These are phyloP conservation scores for Drosophila meridiana DNA, from an alignment of 2,888 invertebrate species.

Conservation along the genomic window DNA sequence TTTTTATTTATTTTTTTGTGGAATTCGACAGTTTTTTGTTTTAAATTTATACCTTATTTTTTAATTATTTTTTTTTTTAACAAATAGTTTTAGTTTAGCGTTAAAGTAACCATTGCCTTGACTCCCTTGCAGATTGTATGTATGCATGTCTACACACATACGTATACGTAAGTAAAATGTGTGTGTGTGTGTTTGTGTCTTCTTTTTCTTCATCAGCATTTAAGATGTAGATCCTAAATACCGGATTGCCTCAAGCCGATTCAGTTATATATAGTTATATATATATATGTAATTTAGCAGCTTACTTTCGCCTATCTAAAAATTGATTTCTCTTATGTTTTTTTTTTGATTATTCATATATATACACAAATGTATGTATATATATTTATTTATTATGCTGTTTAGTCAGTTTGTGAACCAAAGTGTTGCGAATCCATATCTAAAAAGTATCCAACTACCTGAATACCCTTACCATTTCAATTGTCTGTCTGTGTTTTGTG, in stretches of 20 bases:
- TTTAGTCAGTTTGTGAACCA: conserved; percentile 21
- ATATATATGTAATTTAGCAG: conserved; percentile 47
- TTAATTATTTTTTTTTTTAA: conserved; percentile 29
- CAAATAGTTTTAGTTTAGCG: conserved; percentile 65
- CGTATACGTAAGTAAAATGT: conserved; percentile 53
- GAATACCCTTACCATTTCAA: conserved; percentile 10
- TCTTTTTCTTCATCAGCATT: conserved; percentile 30
- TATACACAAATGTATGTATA: conserved; percentile 49
- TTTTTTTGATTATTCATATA: conserved; percentile 60
- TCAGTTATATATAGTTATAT: conserved; percentile 23
- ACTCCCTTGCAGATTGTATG: conserved; percentile 53
- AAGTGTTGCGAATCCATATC: conserved; percentile 33
- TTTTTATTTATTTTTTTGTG: conserved; percentile 6
- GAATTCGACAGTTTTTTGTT: conserved; percentile 1
- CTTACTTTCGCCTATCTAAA: conserved; percentile 78
- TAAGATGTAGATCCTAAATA: conserved; percentile 32
- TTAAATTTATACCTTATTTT: conserved; percentile 8
- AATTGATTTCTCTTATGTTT: conserved; percentile 31
- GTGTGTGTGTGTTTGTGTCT: neutral
- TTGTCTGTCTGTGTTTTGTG: conserved; percentile 12
- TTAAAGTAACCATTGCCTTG: conserved; percentile 64
- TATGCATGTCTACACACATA: conserved; percentile 33
- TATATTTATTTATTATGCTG: conserved; percentile 30
- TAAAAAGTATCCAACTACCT: conserved; percentile 19
- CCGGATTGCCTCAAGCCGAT: conserved; percentile 58